Evolutionary conservation across 2,113 vertebrate species (phyloP).

Genomic region (Serinus canaria): DNA sequence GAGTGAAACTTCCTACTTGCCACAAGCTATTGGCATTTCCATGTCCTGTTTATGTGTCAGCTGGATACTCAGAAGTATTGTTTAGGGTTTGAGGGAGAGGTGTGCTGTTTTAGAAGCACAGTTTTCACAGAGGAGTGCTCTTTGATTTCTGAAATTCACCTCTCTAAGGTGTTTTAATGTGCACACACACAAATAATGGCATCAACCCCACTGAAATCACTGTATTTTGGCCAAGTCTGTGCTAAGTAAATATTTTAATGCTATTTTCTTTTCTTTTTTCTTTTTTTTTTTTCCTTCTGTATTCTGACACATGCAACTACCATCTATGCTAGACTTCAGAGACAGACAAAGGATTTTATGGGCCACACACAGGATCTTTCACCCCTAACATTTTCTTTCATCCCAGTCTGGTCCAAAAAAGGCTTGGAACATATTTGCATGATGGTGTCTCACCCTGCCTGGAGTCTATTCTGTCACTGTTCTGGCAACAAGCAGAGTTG

Average conservation of each 20-base stretch:
- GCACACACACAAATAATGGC: neutral
- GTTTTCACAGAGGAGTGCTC: neutral
- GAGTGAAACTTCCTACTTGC: neutral
- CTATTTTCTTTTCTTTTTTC: neutral
- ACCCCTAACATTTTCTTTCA: constrained; percentile 2
- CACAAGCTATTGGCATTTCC: constrained; percentile 6
- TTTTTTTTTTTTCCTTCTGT: accelerated
- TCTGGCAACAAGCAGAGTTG: constrained; percentile 36
- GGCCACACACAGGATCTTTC: neutral
- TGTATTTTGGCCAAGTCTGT: neutral
- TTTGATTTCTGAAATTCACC: neutral
- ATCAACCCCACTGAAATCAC: neutral
- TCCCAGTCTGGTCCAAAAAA: constrained; percentile 29
- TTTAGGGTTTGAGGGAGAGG: neutral
- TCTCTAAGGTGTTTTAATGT: neutral
- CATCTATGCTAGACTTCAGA: neutral
- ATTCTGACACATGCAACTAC: neutral
- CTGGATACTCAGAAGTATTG: neutral
- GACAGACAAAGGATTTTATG: neutral
- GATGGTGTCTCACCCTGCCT: constrained; percentile 30
- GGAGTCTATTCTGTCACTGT: constrained; percentile 12
- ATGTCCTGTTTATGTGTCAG: neutral
- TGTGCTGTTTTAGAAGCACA: neutral
- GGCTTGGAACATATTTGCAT: constrained; percentile 6
- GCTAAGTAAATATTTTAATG: neutral